phyloP scores from a whole-genome alignment of 2,888 invertebrate species.

The Synanthedon andrenaeformis region DNA sequence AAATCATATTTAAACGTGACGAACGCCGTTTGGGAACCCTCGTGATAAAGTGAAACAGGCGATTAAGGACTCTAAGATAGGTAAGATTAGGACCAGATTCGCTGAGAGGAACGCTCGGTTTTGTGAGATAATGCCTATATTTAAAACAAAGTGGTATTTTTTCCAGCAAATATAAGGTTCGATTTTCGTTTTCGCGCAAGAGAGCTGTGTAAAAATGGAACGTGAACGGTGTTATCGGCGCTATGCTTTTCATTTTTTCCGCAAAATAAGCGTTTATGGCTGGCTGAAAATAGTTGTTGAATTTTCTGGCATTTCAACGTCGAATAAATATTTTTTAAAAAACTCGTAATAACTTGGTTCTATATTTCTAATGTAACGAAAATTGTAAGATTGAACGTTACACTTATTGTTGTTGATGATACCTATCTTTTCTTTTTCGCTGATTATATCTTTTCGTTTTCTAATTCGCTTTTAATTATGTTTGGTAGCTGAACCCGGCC shows the following conservation, averaged over 20 bases:
- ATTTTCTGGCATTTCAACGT: neutral
- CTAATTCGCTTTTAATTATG: no score
- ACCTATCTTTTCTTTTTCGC: no score
- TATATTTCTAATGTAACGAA: neutral
- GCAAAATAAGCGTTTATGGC: neutral
- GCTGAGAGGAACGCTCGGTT: slow-evolving; percentile 1
- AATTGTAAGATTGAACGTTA: neutral
- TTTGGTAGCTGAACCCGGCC: no score
- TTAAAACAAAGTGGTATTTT: slow-evolving; percentile 24
- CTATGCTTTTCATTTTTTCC: slow-evolving; percentile 30
- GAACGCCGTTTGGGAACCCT: slow-evolving; percentile 33
- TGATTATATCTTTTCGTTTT: no score
- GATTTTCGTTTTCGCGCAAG: slow-evolving; percentile 15
- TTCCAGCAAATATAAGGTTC: slow-evolving; percentile 19
- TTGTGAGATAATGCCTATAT: slow-evolving; percentile 1
- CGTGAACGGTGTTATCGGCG: slow-evolving; percentile 24
- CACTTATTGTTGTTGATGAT: neutral
- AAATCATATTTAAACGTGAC: slow-evolving; percentile 69
- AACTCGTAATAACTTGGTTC: neutral
- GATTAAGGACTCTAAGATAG: slow-evolving; percentile 24
- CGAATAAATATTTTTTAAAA: neutral
- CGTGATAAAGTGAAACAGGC: slow-evolving; percentile 12
- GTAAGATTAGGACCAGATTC: slow-evolving; percentile 21
- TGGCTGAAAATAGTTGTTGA: neutral
- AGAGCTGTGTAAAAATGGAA: slow-evolving; percentile 5